Evolutionary conservation across 2,113 vertebrate species (phyloP).

Genomic region (Aix galericulata): DNA sequence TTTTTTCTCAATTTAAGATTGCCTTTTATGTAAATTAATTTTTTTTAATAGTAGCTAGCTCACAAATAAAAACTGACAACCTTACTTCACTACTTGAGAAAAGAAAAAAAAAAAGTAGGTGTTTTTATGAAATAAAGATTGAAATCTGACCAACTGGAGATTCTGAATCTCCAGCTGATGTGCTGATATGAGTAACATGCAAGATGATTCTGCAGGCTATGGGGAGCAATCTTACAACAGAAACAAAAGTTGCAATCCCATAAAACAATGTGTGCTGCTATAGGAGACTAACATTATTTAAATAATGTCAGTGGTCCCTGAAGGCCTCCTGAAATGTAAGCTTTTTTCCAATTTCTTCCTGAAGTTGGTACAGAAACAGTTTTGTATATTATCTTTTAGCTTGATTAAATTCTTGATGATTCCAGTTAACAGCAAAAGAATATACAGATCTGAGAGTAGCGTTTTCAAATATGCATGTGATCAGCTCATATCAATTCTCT

Average conservation of each 20-base stretch:
- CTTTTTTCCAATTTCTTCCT: neutral
- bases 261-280: neutral
- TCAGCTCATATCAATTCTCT: neutral
- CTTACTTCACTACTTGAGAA: neutral
- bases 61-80: slow-evolving; percentile 17
- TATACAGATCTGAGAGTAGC: accelerated
- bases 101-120: neutral
- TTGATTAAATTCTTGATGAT: neutral
- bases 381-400: neutral
- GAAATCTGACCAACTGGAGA: neutral
- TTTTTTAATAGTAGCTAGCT: neutral
- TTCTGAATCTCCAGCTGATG: neutral
- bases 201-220: neutral
- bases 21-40: slow-evolving; percentile 15
- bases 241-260: neutral
- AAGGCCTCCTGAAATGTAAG: neutral
- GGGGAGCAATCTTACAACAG: neutral
- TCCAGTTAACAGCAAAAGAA: neutral
- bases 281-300: neutral
- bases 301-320: neutral
- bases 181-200: neutral
- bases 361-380: neutral
- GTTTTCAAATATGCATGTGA: neutral
- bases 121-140: neutral
- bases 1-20: neutral